Evolutionary conservation across 1,140 invertebrate species (phyloP).

Genomic region (Drosophila nigromelanica): DNA sequence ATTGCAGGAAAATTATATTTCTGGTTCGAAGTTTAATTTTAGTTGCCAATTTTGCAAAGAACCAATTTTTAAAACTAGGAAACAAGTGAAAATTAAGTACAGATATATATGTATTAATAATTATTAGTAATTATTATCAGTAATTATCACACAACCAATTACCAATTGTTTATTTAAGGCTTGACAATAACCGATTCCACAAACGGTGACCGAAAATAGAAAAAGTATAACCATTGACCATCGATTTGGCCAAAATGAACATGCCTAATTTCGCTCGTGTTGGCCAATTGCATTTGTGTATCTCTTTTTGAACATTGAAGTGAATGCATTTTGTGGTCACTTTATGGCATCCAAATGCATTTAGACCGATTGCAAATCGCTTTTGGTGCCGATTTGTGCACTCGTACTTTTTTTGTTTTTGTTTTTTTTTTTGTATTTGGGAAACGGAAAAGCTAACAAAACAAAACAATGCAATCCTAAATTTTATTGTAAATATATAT

Average conservation of each 20-base stretch:
- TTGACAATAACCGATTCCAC: not conserved
- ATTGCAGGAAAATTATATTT: no score
- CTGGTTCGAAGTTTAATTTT: no score
- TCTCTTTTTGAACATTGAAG: slow-evolving; percentile 6
- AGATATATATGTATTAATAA: no score
- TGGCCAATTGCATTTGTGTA: slow-evolving; percentile 1
- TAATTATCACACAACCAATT: not conserved
- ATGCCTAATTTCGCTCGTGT: slow-evolving; percentile 15
- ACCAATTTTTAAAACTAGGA: no score
- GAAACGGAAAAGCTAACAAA: not conserved
- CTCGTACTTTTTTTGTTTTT: not conserved
- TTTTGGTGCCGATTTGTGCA: slow-evolving; percentile 31
- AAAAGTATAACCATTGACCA: not conserved
- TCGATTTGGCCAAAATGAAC: slow-evolving; percentile 18
- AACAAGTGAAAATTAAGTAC: no score
- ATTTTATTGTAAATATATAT: not conserved
- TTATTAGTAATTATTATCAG: no score
- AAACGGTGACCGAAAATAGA: not conserved
- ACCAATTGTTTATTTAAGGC: not conserved
- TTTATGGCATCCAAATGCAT: slow-evolving; percentile 56
- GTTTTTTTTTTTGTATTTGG: not conserved
- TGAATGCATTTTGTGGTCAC: slow-evolving; percentile 66
- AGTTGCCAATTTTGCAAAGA: no score
- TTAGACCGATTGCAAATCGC: slow-evolving; percentile 58
- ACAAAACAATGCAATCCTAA: not conserved